A percentile compares a stretch with the other conserved stretches of the same genome.
phyloP scores from a whole-genome alignment of 1,140 invertebrate species.

The Macrocentrus cingulum region DNA sequence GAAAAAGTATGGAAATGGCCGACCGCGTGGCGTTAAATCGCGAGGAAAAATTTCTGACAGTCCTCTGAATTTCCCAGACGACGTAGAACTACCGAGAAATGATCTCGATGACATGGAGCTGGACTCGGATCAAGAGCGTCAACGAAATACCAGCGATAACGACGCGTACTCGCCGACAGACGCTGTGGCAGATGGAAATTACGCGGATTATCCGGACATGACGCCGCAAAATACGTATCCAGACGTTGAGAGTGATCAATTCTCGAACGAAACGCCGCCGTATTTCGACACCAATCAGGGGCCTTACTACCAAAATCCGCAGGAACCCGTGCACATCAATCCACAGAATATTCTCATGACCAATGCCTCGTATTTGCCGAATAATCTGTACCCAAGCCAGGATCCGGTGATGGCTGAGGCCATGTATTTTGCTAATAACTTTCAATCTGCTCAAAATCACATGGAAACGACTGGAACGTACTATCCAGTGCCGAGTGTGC shows the following conservation, averaged over 20 bases:
- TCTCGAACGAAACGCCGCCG: too few species aligned
- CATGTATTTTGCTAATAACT: too few species aligned
- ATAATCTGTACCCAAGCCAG: too few species aligned
- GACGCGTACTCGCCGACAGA: slow-evolving; percentile 50
- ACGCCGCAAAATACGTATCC: slow-evolving; percentile 3
- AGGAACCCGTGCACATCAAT: too few species aligned
- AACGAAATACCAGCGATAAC: slow-evolving; percentile 40
- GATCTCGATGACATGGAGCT: slow-evolving; percentile 53
- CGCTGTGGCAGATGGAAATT: slow-evolving; percentile 35
- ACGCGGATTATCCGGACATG: slow-evolving; percentile 32
- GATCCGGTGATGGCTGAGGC: too few species aligned
- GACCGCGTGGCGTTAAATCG: too few species aligned
- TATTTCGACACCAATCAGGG: too few species aligned
- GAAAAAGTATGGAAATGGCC: too few species aligned
- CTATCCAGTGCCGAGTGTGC: neutral
- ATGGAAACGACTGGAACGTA: neutral
- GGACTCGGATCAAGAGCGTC: slow-evolving; percentile 51
- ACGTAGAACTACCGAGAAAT: slow-evolving; percentile 44
- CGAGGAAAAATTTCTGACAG: slow-evolving; percentile 27
- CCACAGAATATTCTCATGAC: too few species aligned
- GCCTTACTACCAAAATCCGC: too few species aligned
- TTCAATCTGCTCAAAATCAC: neutral
- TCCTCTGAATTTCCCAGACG: slow-evolving; percentile 42
- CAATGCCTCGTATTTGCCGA: too few species aligned
- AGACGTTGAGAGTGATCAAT: neutral